A percentile compares a stretch with the other conserved stretches of the same genome.
Evolutionary conservation across 2,888 invertebrate genomes (phyloP).

Genomic region (Nasonovia ribisnigri): DNA sequence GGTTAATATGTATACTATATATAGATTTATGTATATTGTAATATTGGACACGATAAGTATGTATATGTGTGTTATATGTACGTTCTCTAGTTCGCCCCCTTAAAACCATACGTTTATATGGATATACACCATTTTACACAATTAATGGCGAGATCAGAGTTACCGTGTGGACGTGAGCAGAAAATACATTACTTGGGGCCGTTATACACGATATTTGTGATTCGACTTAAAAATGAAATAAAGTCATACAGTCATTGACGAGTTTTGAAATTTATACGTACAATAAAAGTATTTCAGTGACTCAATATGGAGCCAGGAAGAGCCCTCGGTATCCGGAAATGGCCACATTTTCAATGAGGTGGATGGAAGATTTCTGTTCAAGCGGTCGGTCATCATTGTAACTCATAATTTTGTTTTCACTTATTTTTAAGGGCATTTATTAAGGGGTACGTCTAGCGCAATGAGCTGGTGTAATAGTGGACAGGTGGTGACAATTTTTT

Average conservation of each 20-base stretch:
- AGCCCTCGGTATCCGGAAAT: background rate
- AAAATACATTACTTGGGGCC: background rate
- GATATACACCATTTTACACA: background rate
- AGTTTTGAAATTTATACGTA: background rate
- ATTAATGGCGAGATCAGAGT: background rate
- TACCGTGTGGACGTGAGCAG: background rate
- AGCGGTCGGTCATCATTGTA: background rate
- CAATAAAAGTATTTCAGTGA: background rate
- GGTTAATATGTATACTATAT: background rate
- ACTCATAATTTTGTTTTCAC: background rate
- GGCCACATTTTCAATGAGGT: background rate
- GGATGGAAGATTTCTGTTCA: background rate
- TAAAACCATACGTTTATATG: slow-evolving; percentile 4
- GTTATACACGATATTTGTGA: background rate
- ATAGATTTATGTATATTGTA: background rate
- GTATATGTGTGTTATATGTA: background rate
- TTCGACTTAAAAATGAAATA: background rate
- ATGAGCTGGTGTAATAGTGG: background rate
- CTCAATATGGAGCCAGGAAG: background rate
- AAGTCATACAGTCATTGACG: background rate
- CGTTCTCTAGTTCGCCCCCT: background rate
- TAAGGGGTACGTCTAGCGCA: background rate
- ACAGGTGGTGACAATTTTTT: background rate
- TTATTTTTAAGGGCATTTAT: background rate
- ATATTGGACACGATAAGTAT: background rate